These are phyloP conservation scores for Drosophila teissieri DNA, from an alignment of 1,140 invertebrate species.

Conservation along the genomic window DNA sequence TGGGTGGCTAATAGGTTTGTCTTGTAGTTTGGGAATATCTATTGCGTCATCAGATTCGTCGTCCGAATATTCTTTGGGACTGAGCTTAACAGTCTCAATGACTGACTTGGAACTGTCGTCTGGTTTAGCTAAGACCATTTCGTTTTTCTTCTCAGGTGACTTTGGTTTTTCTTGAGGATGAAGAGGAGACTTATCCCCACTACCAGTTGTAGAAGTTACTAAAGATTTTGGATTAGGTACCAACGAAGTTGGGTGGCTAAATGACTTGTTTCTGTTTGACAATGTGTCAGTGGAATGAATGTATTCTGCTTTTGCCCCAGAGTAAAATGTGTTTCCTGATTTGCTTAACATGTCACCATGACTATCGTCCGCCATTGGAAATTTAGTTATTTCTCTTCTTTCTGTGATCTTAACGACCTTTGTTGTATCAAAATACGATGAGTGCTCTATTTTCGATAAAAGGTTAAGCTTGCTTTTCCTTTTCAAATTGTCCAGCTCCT, in stretches of 20 bases:
- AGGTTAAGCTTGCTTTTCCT: conserved; percentile 28
- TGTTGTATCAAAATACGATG: not conserved
- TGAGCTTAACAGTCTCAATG: too few species aligned
- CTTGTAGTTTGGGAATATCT: too few species aligned
- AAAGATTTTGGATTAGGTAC: not conserved
- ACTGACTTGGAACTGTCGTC: too few species aligned
- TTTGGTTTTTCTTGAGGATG: too few species aligned
- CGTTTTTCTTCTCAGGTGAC: too few species aligned
- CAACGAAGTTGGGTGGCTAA: conserved; percentile 1
- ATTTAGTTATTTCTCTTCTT: conserved; percentile 2
- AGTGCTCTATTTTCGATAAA: conserved; percentile 16
- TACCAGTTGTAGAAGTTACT: not conserved
- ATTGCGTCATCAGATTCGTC: too few species aligned
- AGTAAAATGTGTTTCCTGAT: not conserved
- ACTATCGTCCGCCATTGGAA: conserved; percentile 11
- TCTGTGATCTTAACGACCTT: not conserved
- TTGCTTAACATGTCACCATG: not conserved
- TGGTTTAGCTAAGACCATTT: too few species aligned
- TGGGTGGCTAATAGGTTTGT: too few species aligned
- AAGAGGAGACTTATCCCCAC: too few species aligned
- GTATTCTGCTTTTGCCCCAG: not conserved
- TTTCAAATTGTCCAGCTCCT: conserved; percentile 43
- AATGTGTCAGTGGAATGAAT: too few species aligned
- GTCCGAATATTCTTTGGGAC: too few species aligned
- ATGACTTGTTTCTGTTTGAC: conserved; percentile 5